Evolutionary conservation across 2,113 vertebrate species (phyloP), one percentile per base, ranked within the genome.

Genomic region (Spea multiplicata): DNA sequence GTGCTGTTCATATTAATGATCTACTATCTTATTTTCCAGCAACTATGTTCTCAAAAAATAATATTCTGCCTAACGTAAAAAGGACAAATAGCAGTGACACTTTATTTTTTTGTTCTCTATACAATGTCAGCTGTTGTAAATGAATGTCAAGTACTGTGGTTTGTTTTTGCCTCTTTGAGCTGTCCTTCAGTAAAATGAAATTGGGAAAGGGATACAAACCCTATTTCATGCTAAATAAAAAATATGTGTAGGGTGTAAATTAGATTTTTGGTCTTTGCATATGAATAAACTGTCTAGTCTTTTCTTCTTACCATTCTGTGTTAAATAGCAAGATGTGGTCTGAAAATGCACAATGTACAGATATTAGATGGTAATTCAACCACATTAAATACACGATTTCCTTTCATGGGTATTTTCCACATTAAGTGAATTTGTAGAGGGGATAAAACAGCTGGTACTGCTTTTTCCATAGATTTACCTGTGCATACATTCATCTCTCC

Each of bases 71-170:
- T 30, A 30, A 66, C 66, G 73, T 50, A 53, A 30, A 53, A 45
- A 50, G 13, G 49, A 53, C 62, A 75, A 30, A 66, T 8, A 66
- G 49, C 66, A 66, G 73, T 75, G 73, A 75, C 73, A 75, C 48
- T 75, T 53, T 75, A 14, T 2, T 50, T 65, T 64, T 74, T 46
- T 66, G 30, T 44, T 52, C 64, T 65, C 59, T 74, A 12, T 49
- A 5, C 72, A 44, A 44, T 66, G 74, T 46, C 74, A 67, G 74
- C 49, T 53, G 66, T 67, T 67, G 74, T 55, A 67, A 75, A 75
- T 75, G 46, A 75, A 75, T 75, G 74, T 75, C 64, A 52, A 53
- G 49, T 75, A 66, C 47, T 75, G 16, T 5, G 61, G 47, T 66
- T 65, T 75, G 61, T 75, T 75, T 75, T 66, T 45, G 47, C 61